Percentiles rank a stretch among this genome's conserved stretches.
phyloP scores from a whole-genome alignment of 2,888 invertebrate genomes.

The Ephialtes manifestator region DNA sequence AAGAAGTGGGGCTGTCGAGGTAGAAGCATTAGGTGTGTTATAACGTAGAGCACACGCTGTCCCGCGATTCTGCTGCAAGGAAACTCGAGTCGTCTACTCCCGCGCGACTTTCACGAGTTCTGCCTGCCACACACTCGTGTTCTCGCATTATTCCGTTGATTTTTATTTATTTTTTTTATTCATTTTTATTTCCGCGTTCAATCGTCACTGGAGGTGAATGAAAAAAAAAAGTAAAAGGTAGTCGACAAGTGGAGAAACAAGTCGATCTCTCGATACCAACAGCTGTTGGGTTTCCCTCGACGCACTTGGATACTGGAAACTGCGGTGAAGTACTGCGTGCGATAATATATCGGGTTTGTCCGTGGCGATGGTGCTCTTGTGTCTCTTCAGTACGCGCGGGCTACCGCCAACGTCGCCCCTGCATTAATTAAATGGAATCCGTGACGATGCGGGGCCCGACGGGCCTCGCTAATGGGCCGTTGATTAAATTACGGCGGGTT shows the following conservation, averaged over 20 bases:
- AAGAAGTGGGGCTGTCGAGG: slow-evolving; percentile 60
- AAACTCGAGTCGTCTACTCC: slow-evolving; percentile 46
- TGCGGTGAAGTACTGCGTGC: slow-evolving; percentile 4
- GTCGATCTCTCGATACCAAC: slow-evolving; percentile 68
- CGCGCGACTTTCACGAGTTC: slow-evolving; percentile 45
- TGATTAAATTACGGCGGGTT: slow-evolving; percentile 81
- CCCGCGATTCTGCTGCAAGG: slow-evolving; percentile 64
- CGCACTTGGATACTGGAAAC: slow-evolving; percentile 17
- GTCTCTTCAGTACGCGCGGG: slow-evolving; percentile 67
- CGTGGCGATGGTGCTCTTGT: slow-evolving; percentile 69
- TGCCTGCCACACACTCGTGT: slow-evolving; percentile 8
- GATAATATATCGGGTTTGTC: slow-evolving; percentile 64
- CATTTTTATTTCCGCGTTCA: not conserved
- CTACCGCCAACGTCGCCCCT: slow-evolving; percentile 76
- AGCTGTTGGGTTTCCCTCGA: slow-evolving; percentile 59
- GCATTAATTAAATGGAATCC: slow-evolving; percentile 82
- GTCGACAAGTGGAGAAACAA: slow-evolving; percentile 31
- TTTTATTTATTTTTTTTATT: no score
- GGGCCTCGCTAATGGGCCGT: slow-evolving; percentile 79
- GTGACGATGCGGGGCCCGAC: slow-evolving; percentile 78
- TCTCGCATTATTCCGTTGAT: slow-evolving; percentile 46
- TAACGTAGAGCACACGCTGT: slow-evolving; percentile 30
- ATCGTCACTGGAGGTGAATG: not conserved
- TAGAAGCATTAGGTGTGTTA: slow-evolving; percentile 20
- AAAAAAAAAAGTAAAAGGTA: slow-evolving; percentile 2